Percentiles rank a stretch among this genome's conserved stretches.
Conservation (phyloP, 2,797 vertebrate genomes). For the Notamacropus eugenii region DNA sequence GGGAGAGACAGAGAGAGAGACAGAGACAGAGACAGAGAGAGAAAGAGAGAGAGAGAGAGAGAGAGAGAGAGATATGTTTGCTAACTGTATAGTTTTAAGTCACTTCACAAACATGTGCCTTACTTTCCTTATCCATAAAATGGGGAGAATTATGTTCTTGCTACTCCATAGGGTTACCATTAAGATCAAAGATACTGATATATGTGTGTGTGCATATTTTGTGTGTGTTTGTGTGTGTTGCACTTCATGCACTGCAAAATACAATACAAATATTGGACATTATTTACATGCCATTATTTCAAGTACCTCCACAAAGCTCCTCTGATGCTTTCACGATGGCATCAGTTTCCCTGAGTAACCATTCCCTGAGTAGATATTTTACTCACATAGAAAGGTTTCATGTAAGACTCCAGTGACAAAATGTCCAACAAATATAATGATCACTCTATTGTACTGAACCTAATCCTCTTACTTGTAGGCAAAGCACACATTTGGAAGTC, state of each 20-base stretch:
- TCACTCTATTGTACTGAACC: background rate
- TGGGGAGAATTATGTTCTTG: background rate
- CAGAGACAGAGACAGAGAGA: background rate
- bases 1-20: background rate
- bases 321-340: background rate
- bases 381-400: background rate
- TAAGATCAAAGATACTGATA: background rate
- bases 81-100: background rate
- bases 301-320: background rate
- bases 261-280: background rate
- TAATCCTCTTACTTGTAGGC: background rate
- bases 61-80: background rate
- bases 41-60: background rate
- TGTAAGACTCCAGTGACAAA: background rate
- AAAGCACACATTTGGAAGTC: background rate
- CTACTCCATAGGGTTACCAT: background rate
- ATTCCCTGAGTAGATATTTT: background rate
- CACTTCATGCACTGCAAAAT: background rate
- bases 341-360: background rate
- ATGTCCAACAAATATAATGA: background rate
- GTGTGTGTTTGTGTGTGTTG: background rate
- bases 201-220: background rate
- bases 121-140: background rate
- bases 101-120: background rate
- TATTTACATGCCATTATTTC: background rate